These are phyloP conservation scores for Teleogryllus occipitalis DNA, from an alignment of 1,140 invertebrate species.

Conservation along the genomic window DNA sequence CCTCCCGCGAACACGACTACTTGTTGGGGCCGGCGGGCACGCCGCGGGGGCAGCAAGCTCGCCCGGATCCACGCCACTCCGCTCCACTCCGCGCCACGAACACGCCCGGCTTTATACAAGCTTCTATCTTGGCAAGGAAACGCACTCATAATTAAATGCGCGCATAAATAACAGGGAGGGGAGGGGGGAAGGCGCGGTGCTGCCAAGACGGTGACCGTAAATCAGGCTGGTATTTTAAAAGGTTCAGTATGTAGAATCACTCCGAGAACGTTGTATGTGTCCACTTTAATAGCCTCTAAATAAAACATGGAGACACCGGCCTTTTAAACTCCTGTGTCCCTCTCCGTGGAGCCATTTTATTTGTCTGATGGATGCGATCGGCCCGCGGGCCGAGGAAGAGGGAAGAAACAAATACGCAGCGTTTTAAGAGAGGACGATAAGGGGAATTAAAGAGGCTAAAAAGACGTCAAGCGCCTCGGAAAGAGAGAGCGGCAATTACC, in stretches of 20 bases:
- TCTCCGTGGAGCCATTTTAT: background rate
- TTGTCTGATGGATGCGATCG: background rate
- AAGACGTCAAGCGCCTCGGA: background rate
- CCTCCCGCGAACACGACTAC: background rate
- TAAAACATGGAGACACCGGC: conserved; percentile 3
- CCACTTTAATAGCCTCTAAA: background rate
- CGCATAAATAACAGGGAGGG: background rate
- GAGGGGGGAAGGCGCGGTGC: too few relatives aligned
- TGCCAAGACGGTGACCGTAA: background rate
- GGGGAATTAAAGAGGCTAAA: background rate
- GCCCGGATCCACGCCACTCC: background rate
- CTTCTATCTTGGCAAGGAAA: background rate
- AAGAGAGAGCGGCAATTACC: background rate
- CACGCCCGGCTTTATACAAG: background rate
- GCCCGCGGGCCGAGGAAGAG: background rate
- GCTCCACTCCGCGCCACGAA: background rate
- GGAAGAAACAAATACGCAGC: background rate
- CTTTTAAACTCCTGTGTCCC: background rate
- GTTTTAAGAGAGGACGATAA: background rate
- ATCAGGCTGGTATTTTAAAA: conserved; percentile 1
- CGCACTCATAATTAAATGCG: conserved; percentile 4
- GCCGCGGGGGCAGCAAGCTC: background rate
- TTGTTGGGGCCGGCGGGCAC: background rate
- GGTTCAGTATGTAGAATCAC: conserved; percentile 4
- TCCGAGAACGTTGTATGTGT: conserved; percentile 1